Percentiles rank a stretch among this genome's conserved stretches.
Conservation (phyloP, 2,113 vertebrate species). For the Stigmatopora argus region DNA sequence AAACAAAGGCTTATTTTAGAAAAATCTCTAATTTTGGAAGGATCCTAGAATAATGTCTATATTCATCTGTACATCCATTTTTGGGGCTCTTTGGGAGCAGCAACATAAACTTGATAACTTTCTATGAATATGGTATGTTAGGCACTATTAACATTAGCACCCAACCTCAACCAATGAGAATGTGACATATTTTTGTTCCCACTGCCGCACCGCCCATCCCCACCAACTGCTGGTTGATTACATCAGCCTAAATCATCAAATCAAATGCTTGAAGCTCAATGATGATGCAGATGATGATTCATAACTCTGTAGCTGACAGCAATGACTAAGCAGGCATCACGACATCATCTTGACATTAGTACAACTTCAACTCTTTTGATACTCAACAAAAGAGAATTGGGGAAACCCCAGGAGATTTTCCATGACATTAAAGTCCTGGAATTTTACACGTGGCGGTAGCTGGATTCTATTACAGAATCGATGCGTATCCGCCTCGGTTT, state of each 20-base stretch:
- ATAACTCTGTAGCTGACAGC: conserved; percentile 51
- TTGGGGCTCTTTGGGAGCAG: no score
- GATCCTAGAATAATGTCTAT: no score
- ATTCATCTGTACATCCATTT: no score
- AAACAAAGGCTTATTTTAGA: no score
- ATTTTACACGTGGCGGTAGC: conserved; percentile 51
- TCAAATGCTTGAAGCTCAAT: conserved; percentile 71
- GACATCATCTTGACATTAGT: conserved; percentile 43
- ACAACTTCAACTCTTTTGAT: conserved; percentile 13
- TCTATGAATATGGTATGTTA: no score
- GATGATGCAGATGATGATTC: conserved; percentile 53
- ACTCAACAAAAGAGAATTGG: conserved; percentile 29
- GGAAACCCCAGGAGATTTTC: conserved; percentile 47
- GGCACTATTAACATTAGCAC: background rate
- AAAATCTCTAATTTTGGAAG: no score
- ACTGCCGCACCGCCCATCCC: background rate
- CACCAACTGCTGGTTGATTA: conserved; percentile 39
- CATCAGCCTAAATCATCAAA: conserved; percentile 65
- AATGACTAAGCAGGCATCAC: conserved; percentile 43
- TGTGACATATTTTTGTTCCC: background rate
- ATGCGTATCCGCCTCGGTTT: conserved; percentile 51
- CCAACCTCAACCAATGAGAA: background rate
- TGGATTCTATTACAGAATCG: conserved; percentile 55
- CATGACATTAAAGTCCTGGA: conserved; percentile 61
- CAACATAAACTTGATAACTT: no score